These are phyloP conservation scores for Pseudomyrmex concolor DNA, from an alignment of 1,140 invertebrate species.

Conservation along the genomic window DNA sequence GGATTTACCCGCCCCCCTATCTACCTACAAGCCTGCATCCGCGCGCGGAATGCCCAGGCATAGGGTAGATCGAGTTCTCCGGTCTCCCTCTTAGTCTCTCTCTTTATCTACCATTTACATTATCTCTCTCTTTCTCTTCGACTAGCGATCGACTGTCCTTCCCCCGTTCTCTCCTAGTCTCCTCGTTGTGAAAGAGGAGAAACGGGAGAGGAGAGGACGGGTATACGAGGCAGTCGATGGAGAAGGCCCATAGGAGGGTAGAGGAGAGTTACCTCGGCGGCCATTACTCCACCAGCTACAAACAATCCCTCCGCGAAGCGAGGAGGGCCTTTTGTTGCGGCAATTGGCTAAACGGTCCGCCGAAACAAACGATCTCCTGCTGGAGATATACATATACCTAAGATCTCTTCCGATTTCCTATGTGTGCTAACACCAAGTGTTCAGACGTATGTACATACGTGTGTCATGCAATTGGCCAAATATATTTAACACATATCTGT, in stretches of 20 bases:
- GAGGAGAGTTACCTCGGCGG: constrained; percentile 76
- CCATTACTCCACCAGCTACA: constrained; percentile 82
- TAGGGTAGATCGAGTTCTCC: constrained; percentile 68
- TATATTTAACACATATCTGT: neutral
- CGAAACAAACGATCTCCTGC: constrained; percentile 75
- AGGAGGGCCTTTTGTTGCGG: constrained; percentile 81
- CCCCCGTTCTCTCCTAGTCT: constrained; percentile 17
- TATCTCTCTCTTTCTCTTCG: constrained; percentile 45
- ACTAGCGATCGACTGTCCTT: constrained; percentile 45
- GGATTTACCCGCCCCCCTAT: constrained; percentile 79
- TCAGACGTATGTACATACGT: neutral
- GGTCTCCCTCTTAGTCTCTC: constrained; percentile 54
- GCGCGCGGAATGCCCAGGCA: constrained; percentile 71
- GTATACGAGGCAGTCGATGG: constrained; percentile 54
- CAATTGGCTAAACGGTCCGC: constrained; percentile 82
- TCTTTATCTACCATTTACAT: constrained; percentile 53
- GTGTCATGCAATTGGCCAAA: no score
- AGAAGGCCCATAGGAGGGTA: constrained; percentile 63
- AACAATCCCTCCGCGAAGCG: constrained; percentile 82
- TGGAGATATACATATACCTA: constrained; percentile 53
- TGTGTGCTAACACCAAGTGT: neutral
- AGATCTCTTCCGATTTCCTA: constrained; percentile 52
- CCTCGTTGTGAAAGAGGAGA: constrained; percentile 27
- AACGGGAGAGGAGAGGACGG: constrained; percentile 15
- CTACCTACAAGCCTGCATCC: constrained; percentile 73